Conservation (phyloP, 2,797 vertebrate genomes). For the Acipenser oxyrinchus region DNA sequence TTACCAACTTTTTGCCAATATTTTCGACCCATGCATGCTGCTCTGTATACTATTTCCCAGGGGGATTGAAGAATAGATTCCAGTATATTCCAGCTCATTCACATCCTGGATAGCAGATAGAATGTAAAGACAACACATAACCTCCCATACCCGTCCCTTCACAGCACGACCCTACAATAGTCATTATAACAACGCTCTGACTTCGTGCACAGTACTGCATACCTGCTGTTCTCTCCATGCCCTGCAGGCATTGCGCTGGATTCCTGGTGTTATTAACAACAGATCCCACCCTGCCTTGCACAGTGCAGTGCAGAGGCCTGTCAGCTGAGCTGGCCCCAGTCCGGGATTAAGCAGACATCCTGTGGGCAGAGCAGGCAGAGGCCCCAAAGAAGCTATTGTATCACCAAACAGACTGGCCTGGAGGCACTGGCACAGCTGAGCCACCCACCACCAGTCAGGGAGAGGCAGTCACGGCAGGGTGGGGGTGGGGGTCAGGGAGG, state of each 20-base stretch:
- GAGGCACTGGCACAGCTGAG: slow-evolving; percentile 65
- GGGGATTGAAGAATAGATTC: neutral
- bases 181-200: slow-evolving; percentile 39
- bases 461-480: slow-evolving; percentile 10
- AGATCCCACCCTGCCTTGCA: slow-evolving; percentile 12
- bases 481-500: too few relatives aligned
- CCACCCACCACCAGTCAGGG: slow-evolving; percentile 45
- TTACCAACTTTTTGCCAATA: too few relatives aligned
- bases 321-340: slow-evolving; percentile 3
- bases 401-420: slow-evolving; percentile 46
- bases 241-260: slow-evolving; percentile 52
- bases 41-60: neutral
- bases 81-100: neutral
- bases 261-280: slow-evolving; percentile 20
- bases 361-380: slow-evolving; percentile 28
- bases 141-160: neutral
- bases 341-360: slow-evolving; percentile 19
- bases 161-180: slow-evolving; percentile 43
- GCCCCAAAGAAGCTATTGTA: slow-evolving; percentile 51
- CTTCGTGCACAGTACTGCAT: slow-evolving; percentile 41
- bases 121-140: neutral
- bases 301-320: slow-evolving; percentile 9
- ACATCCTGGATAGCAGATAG: neutral
- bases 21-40: neutral
- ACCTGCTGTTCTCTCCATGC: slow-evolving; percentile 61